Conservation (phyloP, 2,113 vertebrate species). For the Progne subis region DNA sequence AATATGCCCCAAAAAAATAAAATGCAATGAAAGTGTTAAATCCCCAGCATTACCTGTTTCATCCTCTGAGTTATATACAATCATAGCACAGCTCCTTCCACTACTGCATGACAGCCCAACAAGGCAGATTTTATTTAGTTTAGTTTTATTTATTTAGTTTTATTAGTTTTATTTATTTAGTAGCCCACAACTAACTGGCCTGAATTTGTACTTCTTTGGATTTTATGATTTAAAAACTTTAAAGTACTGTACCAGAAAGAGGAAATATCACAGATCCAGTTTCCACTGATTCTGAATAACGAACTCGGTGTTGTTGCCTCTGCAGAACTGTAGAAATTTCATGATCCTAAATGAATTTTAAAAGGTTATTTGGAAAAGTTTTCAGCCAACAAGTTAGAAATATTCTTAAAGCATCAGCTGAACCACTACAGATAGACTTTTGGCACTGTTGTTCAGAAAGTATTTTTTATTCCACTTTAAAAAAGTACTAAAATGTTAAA, state of each 20-base stretch:
- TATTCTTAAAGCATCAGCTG: neutral
- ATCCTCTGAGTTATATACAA: neutral
- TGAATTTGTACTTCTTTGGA: neutral
- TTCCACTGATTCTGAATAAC: constrained; percentile 85
- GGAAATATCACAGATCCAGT: constrained; percentile 86
- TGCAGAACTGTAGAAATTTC: constrained; percentile 75
- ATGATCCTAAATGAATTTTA: constrained; percentile 76
- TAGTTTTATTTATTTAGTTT: too few relatives aligned
- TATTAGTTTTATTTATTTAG: too few relatives aligned
- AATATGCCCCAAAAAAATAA: neutral
- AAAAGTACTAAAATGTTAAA: neutral
- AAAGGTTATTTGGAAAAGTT: constrained; percentile 42
- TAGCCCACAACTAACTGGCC: neutral
- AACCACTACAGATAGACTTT: neutral
- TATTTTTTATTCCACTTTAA: neutral
- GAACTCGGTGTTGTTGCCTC: constrained; percentile 82
- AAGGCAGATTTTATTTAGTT: neutral
- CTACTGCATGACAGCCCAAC: neutral
- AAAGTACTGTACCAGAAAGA: constrained; percentile 82
- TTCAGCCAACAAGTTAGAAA: neutral
- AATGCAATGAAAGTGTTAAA: neutral
- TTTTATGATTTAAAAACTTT: neutral
- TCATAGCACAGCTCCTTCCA: neutral
- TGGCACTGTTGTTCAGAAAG: neutral
- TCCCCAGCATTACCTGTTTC: neutral